Base-by-base conservation (phyloP, 1,140 invertebrate genomes). In the Halyomorpha halys region DNA sequence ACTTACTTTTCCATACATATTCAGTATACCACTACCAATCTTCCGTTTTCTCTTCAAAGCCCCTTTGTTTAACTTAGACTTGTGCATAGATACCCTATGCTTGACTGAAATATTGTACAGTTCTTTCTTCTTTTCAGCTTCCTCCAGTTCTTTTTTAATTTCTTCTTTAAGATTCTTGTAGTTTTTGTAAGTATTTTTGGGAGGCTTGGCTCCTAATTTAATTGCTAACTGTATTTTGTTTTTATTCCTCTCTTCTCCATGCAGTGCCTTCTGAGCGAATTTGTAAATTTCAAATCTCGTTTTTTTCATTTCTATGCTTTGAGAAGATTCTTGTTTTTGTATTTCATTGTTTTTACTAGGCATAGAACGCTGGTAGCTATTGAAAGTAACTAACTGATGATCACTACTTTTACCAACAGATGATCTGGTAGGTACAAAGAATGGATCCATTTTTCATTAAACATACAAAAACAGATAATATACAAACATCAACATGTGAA, bases 251-350 rank as follows among this genome's bases (percentile, higher is more conserved):
- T 64, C 53, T n/a, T 23, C 14, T 15, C 23, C 25, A 19, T 25
- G 16, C 4, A 64, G 34, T 6, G 44, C 53, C 3, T 13, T 18
- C 27, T 64, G 63, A 6, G 63, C 63, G 44, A 64, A 64, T 59
- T 64, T 64, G 39, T 64, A 64, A 14, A 64, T 21, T 45, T 64
- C 63, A 30, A 64, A 64, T 6, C 63, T 27, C 13, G 54, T 53
- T 27, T 59, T 15, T 45, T 64, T 64, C 63, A 64, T 64, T 8
- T 59, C 54, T 9, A 64, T 19, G 6, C 19, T 21, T 25, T 62
- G 3, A 16, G 45, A 47, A 47, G 27, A 30, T 4, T 30, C 27
- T 4, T 30, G 27, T 30, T 8, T 30, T 4, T 3, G 27, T 30
- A 30, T 4, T 4, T 30, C 27, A 30, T 8, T 30, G 8, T 8